Evolutionary conservation across 37 sponge, comb jelly and placozoan species (phyloP), one percentile per base, ranked within the genome.

Genomic region (Axinella damicornis): DNA sequence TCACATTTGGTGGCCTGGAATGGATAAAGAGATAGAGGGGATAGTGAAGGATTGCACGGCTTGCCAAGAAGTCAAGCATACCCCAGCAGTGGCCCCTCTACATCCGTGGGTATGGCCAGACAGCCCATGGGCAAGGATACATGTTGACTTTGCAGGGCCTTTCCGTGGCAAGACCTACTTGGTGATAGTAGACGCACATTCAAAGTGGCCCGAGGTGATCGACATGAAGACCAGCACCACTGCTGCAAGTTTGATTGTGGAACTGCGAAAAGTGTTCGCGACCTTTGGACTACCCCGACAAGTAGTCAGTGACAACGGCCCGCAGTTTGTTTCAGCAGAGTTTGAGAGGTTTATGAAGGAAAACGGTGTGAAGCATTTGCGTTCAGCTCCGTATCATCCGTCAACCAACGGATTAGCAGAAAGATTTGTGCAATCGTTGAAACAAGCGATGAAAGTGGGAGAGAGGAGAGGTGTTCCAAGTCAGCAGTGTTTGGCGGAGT

Each of bases 201-300:
- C 89, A 2, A 89, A 89, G 33, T 89, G 89, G 89, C 72, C 79
- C 14, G 90, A 90, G 64, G 81, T 90, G 16, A 22, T 67, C 2
- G 15, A 53, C 4, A 88, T 88, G 83, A 35, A 52, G 5, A 53
- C 46, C 18, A 86, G n/a, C n/a, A n/a, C 71, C 20, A 86, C 86
- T 27, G 53, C 80, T 19, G 56, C 14, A 53, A 82, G 31, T 35
- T 69, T 83, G 13, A 69, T 88, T 59, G 69, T 76, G 56, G 83
- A 56, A 24, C 57, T 88, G 37, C 83, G 70, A 33, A 40, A 59
- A 16, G 14, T 88, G 31, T 82, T 88, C 64, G 75, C 77, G 0
- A 36, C 53, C 21, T 76, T 70, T 62, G 82, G 89, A 32, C 52
- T 88, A 46, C 89, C 89, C 19, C 62, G 69, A 24, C 77, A 82